Evolutionary conservation across 2,797 vertebrate genomes (phyloP), one percentile per base, ranked within the genome.

Genomic region (Myripristis murdjan): DNA sequence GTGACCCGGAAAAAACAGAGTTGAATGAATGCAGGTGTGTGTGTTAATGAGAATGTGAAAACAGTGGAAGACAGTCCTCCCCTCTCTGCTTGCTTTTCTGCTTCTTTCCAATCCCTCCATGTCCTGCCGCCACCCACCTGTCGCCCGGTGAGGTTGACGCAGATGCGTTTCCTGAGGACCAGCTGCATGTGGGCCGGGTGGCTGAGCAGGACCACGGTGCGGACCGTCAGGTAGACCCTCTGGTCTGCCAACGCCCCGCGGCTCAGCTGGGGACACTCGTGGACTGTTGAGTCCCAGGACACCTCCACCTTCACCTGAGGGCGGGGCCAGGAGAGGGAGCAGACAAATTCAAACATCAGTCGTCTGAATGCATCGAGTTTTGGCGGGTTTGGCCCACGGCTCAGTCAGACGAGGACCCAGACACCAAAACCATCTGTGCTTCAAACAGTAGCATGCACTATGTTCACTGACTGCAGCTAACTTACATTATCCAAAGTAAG

Each of bases 251-350:
- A 64, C 0, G 93, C 93, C 1, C 95, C 96, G 0, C 95, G 96
- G 53, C 97, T 98, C 74, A 99, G 95, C 92, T 97, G 96, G 1
- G 94, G 82, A 35, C 96, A 97, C 63, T 93, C 92, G 16, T 99
- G 98, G 57, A 99, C 96, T 0, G 97, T 98, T 0, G 97, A 97
- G 89, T 99, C 98, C 98, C 98, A 99, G 0, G 98, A 99, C 18
- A 96, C 96, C 89, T 98, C 97, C 15, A 94, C 96, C 81, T 95
- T 97, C 59, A 96, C 96, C 98, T 99, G 91, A n/a, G 57, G 66
- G 58, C 16, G 91, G 16, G 57, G 66, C 57, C 16, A 22, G 23
- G 55, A 4, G 22, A n/a, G n/a, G n/a, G n/a, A n/a, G n/a, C n/a
- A n/a, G n/a, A n/a, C n/a, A n/a, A n/a, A n/a, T n/a, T n/a, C n/a